Evolutionary conservation across 2,113 vertebrate genomes (phyloP), one percentile per base, ranked within the genome.

Genomic region (Kryptolebias marmoratus): DNA sequence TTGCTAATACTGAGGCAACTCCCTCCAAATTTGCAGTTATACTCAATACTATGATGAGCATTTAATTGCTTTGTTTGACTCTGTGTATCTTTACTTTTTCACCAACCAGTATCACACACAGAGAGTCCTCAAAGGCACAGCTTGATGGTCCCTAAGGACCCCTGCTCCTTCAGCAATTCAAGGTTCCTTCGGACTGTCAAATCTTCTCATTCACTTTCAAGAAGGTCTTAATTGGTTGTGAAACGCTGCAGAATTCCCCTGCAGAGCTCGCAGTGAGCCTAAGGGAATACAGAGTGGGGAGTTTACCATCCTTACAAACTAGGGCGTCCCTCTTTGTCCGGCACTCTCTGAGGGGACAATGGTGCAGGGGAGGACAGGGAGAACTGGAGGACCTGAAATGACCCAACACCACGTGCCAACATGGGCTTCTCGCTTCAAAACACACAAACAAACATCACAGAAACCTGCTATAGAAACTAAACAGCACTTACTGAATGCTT

Each of bases 221-320:
- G 69, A 61, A 82, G 73, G 69, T 83, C 71, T 83, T 86, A 86
- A 88, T 90, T 70, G 66, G 72, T 64, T 55, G 59, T 88, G 82
- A 84, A 84, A 78, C 63, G 68, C 81, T 70, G 69, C 68, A 67
- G 80, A 68, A 66, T 65, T 69, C 58, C 78, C 68, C 67, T 56
- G 53, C 71, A 80, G 73, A 70, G 58, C 32, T 59, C 69, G 60
- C 60, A 81, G 58, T 48, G 47, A 75, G 64, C 75, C 66, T 9
- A 11, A 28, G 64, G 81, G 77, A 22, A 69, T 45, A 55, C 54
- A 60, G 39, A 31, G 56, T 64, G 69, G 70, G 65, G 70, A 65
- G 73, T 71, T 69, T 73, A 64, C 39, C 36, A 31, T 54, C 73
- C 56, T 71, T 60, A 56, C 42, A 57, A 30, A 28, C 36, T 36